Conservation (phyloP, 2,113 vertebrate species). For the Oryzias celebensis region DNA sequence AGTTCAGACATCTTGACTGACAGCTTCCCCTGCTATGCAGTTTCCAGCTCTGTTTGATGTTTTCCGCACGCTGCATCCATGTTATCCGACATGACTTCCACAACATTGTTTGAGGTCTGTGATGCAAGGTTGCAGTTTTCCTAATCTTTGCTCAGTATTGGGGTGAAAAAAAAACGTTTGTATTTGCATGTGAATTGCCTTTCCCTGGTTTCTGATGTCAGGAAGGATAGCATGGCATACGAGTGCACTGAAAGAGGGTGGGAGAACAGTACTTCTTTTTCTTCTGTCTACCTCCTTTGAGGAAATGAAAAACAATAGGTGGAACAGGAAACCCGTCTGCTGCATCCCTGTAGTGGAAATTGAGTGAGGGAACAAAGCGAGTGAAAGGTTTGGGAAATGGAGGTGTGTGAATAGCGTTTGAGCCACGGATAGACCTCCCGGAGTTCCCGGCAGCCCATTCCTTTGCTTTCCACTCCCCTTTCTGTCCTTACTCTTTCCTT, state of each 20-base stretch:
- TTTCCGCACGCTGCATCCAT: constrained; percentile 22
- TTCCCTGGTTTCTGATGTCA: constrained; percentile 60
- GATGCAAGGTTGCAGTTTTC: constrained; percentile 58
- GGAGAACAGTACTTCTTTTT: constrained; percentile 1
- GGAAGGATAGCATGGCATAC: constrained; percentile 39
- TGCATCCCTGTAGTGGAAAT: constrained; percentile 50
- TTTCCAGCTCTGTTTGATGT: constrained; percentile 48
- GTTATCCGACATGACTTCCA: constrained; percentile 50
- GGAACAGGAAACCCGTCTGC: constrained; percentile 26
- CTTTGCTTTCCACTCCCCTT: constrained; percentile 11
- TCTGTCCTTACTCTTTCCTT: constrained; percentile 6
- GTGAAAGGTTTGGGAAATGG: constrained; percentile 4
- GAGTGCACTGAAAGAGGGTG: constrained; percentile 20
- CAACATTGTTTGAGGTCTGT: constrained; percentile 52
- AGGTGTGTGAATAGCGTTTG: constrained; percentile 20
- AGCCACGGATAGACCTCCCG: constrained; percentile 41
- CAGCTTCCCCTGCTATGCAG: constrained; percentile 27
- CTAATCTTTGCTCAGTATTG: constrained; percentile 53
- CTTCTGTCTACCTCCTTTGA: constrained; percentile 39
- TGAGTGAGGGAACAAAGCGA: constrained; percentile 18
- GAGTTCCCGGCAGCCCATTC: constrained; percentile 24
- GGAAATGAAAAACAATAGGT: constrained; percentile 11
- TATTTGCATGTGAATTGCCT: constrained; percentile 73
- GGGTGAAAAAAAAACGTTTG: constrained; percentile 13
- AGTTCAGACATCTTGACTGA: constrained; percentile 53